A percentile compares a stretch with the other conserved stretches of the same genome.
Conservation (phyloP, 2,888 invertebrate genomes). For the Philaethria dido region DNA sequence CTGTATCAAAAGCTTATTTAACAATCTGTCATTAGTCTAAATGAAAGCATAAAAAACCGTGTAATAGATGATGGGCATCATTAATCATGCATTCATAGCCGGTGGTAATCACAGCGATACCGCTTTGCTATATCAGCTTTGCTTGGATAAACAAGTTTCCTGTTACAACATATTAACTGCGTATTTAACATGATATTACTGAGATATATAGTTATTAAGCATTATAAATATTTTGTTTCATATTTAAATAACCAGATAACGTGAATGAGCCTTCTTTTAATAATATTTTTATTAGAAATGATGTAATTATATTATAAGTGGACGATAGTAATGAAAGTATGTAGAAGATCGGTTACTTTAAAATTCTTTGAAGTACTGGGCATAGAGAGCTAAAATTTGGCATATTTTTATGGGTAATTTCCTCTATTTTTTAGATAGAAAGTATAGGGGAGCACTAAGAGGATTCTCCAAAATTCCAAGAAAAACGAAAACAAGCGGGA, state of each 20-base stretch:
- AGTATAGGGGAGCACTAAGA: no score
- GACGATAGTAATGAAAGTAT: background rate
- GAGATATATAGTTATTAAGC: background rate
- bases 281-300: background rate
- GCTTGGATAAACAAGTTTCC: slow-evolving; percentile 41
- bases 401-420: no score
- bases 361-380: no score
- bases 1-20: slow-evolving; percentile 49
- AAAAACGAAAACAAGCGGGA: background rate
- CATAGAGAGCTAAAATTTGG: no score
- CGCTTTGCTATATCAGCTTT: slow-evolving; percentile 34
- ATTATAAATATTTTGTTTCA: background rate
- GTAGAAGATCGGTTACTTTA: no score
- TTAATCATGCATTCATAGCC: slow-evolving; percentile 75
- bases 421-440: no score
- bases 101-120: slow-evolving; percentile 66
- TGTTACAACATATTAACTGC: slow-evolving; percentile 30
- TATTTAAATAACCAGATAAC: background rate
- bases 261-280: background rate
- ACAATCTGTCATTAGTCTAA: slow-evolving; percentile 50
- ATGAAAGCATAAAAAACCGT: slow-evolving; percentile 51
- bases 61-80: slow-evolving; percentile 53
- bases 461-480: background rate
- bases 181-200: slow-evolving; percentile 1
- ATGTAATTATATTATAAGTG: background rate